Evolutionary conservation across 2,888 invertebrate species (phyloP).

Genomic region (Chorisops tibialis): DNA sequence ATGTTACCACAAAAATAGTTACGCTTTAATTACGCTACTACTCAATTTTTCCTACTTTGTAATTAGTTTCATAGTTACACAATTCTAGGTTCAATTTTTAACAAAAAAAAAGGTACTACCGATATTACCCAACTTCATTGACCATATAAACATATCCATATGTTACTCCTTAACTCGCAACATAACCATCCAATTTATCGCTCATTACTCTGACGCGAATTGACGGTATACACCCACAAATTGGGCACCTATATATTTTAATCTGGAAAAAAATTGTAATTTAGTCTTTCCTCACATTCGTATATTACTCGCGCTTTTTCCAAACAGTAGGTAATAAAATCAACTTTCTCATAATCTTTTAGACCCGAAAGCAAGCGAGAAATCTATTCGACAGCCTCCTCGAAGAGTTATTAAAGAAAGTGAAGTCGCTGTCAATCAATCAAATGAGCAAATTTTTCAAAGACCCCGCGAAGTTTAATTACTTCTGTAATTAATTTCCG

Average conservation of each 20-base stretch:
- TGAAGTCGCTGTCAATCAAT: constrained; percentile 25
- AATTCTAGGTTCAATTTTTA: no score
- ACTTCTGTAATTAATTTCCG: constrained; percentile 22
- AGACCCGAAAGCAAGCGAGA: neutral
- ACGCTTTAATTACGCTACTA: no score
- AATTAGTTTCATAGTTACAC: no score
- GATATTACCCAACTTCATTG: no score
- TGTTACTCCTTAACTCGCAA: neutral
- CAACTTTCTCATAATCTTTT: neutral
- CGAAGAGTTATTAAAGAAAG: constrained; percentile 13
- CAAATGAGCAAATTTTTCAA: constrained; percentile 17
- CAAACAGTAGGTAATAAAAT: neutral
- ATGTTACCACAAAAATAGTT: no score
- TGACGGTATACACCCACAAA: constrained; percentile 4
- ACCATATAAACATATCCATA: no score
- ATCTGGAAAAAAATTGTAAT: neutral
- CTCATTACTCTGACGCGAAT: neutral
- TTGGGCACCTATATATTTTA: neutral
- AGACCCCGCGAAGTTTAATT: constrained; percentile 24
- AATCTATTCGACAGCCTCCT: neutral
- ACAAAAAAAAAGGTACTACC: no score
- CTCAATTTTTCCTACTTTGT: no score
- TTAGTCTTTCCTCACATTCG: neutral
- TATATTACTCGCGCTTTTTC: neutral
- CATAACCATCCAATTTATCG: constrained; percentile 12